Base-by-base conservation (phyloP, 92 coral and sea anemone species). In the Zoanthus sociatus region DNA sequence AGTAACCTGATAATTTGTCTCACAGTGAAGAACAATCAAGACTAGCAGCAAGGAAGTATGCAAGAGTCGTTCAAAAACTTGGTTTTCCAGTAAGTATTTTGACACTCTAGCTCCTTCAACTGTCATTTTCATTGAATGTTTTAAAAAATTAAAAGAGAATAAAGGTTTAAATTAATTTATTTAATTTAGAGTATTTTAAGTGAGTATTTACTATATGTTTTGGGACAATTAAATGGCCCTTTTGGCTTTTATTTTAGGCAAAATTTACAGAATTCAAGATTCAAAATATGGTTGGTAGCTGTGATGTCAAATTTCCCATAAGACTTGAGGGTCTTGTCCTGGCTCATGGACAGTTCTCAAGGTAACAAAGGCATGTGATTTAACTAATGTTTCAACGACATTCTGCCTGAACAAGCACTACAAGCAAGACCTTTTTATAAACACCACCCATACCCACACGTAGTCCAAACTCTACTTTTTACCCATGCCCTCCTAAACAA, bases 211-310 rank as follows among this genome's bases (percentile, higher is more conserved):
- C 64, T 2, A 13, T 2, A 13, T 58, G 16, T 58, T 58, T 14
- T 12, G 15, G 4, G n/a, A 58, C n/a, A 6, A 58, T 14, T 13
- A 13, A 58, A 9, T 33, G 6, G 37, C 30, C 9, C 15, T 46
- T 42, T 61, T 76, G 33, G 63, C 4, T 56, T 7, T 63, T 4
- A 3, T 66, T 45, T 45, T 37, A 97, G 99, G 99, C 99, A 68
- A 97, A 97, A 91, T 97, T 97, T 82, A 97, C 99, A 84, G 99
- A 97, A 69, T 97, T 97, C 87, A 97, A 97, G 88, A 97, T 97
- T 83, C 99, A 97, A 71, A 97, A 97, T 67, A 97, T 97, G 99
- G 99, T 97, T n/a, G 99, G 99, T 46, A 97, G 99, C 87, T 97
- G 99, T 89, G 99, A 97, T 87, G 99, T 97, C 60, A 97, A 95